phyloP scores from a whole-genome alignment of 2,888 invertebrate genomes.

The Ophioninae sp. region DNA sequence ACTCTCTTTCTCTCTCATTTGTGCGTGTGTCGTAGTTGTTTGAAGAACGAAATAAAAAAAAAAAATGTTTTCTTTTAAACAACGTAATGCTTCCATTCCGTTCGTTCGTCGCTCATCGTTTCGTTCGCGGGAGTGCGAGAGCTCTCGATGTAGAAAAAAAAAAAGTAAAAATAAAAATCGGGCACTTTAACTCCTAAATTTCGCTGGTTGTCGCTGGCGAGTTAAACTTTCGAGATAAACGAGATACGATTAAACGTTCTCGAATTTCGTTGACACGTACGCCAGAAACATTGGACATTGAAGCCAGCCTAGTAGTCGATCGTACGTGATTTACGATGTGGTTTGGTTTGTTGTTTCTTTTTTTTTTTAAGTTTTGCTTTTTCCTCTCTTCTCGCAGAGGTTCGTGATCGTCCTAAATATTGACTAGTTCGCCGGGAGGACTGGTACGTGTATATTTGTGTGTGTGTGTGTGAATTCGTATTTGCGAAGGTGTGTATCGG shows the following conservation, averaged over 20 bases:
- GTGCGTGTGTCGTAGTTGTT: conserved; percentile 61
- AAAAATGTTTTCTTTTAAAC: too few relatives aligned
- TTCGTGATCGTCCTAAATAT: conserved; percentile 31
- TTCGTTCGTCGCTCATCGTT: conserved; percentile 23
- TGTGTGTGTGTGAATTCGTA: conserved; percentile 6
- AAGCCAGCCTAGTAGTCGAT: neutral
- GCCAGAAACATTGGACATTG: neutral
- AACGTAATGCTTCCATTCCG: conserved; percentile 12
- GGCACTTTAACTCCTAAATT: conserved; percentile 1
- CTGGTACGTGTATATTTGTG: neutral
- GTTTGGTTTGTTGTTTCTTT: neutral
- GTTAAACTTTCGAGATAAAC: neutral
- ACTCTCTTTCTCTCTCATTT: conserved; percentile 4
- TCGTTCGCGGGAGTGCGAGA: neutral
- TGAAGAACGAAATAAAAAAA: conserved; percentile 23
- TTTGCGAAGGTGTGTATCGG: conserved; percentile 18
- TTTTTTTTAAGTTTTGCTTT: neutral
- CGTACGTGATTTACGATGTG: neutral
- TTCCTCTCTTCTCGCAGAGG: neutral
- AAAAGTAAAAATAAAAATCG: neutral
- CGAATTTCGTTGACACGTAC: neutral
- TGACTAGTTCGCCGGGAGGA: conserved; percentile 35
- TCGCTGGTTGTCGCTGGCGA: conserved; percentile 12
- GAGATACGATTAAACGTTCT: neutral
- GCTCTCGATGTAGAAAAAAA: neutral